These are phyloP conservation scores for Cinclus cinclus DNA, from an alignment of 2,113 vertebrate species.

Conservation along the genomic window DNA sequence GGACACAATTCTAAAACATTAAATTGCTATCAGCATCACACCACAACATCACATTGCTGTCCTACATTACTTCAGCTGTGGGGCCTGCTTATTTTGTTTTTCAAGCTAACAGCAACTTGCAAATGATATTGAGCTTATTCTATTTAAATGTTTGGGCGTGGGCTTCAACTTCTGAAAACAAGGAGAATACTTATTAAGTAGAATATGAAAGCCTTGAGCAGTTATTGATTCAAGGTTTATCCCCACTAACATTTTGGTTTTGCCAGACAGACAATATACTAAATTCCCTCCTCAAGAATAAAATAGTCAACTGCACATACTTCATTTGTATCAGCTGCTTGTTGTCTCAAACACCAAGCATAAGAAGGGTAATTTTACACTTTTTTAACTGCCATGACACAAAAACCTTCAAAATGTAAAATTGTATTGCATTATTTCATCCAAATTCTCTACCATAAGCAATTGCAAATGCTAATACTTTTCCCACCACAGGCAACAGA, in stretches of 20 bases:
- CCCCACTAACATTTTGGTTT: background rate
- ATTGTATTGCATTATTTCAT: background rate
- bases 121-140: background rate
- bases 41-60: background rate
- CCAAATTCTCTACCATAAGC: background rate
- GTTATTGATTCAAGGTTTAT: background rate
- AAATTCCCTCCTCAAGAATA: background rate
- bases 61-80: background rate
- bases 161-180: background rate
- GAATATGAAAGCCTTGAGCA: background rate
- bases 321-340: background rate
- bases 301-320: background rate
- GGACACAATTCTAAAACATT: background rate
- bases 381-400: background rate
- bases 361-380: background rate
- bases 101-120: background rate
- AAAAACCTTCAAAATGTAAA: background rate
- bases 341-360: background rate
- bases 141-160: background rate
- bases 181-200: background rate
- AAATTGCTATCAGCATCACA: background rate
- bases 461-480: background rate
- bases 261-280: background rate
- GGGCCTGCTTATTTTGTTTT: background rate
- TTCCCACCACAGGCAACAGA: background rate